Conservation (phyloP, 2,113 vertebrate genomes). For the Clinocottus analis region DNA sequence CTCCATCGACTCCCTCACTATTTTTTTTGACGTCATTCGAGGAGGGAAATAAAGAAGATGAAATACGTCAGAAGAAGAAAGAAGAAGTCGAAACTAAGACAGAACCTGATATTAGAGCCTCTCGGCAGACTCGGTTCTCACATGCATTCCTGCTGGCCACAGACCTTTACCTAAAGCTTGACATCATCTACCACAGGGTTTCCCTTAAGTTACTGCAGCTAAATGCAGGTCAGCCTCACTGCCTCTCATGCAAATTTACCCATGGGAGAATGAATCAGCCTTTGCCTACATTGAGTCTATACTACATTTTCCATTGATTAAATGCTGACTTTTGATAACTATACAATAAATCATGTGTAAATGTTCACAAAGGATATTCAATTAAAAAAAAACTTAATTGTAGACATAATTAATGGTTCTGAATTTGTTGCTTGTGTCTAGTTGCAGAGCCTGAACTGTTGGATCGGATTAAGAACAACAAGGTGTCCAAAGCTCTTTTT, state of each 20-base stretch:
- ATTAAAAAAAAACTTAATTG: not conserved
- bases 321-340: not conserved
- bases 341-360: not conserved
- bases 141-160: conserved; percentile 48
- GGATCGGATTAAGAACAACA: conserved; percentile 90
- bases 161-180: conserved; percentile 91
- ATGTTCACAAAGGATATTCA: not conserved
- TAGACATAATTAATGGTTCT: not conserved
- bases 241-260: not conserved
- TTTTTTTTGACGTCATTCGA: not conserved
- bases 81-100: conserved; percentile 34
- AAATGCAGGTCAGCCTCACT: conserved; percentile 81
- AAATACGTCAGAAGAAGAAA: conserved; percentile 13
- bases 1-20: not conserved
- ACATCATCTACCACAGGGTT: conserved; percentile 87
- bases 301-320: not conserved
- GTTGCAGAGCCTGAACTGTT: conserved; percentile 83
- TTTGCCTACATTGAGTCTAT: not conserved
- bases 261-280: not conserved
- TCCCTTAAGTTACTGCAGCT: conserved; percentile 85
- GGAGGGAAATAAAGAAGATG: conserved; percentile 10
- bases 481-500: conserved; percentile 89
- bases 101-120: conserved; percentile 36
- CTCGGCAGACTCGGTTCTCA: conserved; percentile 55
- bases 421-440: conserved; percentile 43